Evolutionary conservation across 2,888 invertebrate genomes (phyloP), one percentile per base, ranked within the genome.

Genomic region (Trichopria drosophilae): DNA sequence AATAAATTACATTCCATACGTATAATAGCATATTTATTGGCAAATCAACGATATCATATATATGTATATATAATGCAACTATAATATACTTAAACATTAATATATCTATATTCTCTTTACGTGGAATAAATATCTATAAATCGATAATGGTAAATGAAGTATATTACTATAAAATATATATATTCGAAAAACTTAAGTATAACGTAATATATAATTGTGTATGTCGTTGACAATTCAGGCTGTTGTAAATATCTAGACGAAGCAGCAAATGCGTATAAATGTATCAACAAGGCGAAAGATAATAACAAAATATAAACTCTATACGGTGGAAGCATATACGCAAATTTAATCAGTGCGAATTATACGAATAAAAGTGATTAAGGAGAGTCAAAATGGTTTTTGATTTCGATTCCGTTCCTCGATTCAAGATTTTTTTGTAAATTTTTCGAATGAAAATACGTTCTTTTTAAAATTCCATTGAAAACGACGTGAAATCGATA

Each of bases 1-100:
- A 73, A 72, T 72, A 72, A 73, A 72, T 69, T 62, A 71, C 73
- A 67, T 64, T 60, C 66, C 71, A 66, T 71, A 71, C 67, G 65
- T 62, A 57, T 59, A 71, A 66, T 67, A 69, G 69, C 69, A 71
- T 69, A 67, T 75, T 75, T 75, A 75, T 74, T 75, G 68, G 69
- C 68, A 71, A 69, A 71, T 68, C 60, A 69, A 71, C 61, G 63
- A 60, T 61, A 57, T 37, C 15, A 45, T 15, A 52, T 51, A 28
- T 28, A 31, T 54, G 28, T 42, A 36, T 48, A 48, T 44, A 53
- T 47, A 52, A 52, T 59, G 54, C 23, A 36, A 58, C 56, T 55
- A 59, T 48, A 58, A n/a, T n/a, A n/a, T n/a, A n/a, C n/a, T n/a
- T n/a, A n/a, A n/a, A n/a, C n/a, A n/a, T n/a, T n/a, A n/a, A n/a